Base-by-base conservation (phyloP, 1,140 invertebrate species). In the Drosophila pruinosa region DNA sequence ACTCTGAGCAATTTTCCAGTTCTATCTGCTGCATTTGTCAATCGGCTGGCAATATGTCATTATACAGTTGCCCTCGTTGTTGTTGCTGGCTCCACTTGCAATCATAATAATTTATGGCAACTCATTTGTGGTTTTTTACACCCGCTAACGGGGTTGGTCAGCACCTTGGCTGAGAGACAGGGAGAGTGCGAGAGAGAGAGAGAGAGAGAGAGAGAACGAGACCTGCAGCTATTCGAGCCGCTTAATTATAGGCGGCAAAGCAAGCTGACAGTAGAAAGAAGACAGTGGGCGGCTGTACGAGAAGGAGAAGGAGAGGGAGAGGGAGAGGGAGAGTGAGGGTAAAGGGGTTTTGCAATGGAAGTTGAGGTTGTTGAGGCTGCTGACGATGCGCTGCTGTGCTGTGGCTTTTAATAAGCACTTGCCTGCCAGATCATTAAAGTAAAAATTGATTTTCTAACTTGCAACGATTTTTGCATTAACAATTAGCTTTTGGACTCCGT, bases 381-480 rank as follows among this genome's bases (percentile, higher is more conserved):
- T n/a, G 24, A 12, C 6, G 22, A 48, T 15, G 36, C 1, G 36
- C 2, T 1, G 24, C 22, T 45, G 39, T 10, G 63, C 15, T 28
- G 38, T 28, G 47, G 28, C n/a, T 34, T 80, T 83, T 86, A 86
- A 86, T 86, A 82, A 78, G 75, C 78, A 82, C 75, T 82, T 82
- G 69, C 71, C 83, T 54, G 78, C 62, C 78, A 88, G 83, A 78
- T 88, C 82, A 88, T 88, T 88, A 88, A 89, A 89, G 83, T 88
- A 88, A 88, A 88, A 88, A 88, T 88, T 88, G 82, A 88, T 88
- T 88, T 88, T 88, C 83, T 88, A 88, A 88, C 82, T 82, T 78
- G 82, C 78, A 88, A 88, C 82, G 82, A 88, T 88, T 88, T 88
- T 88, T 88, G 82, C 82, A 88, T 88, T 88, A 88, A 88, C 83